A percentile compares a stretch with the other conserved stretches of the same genome.
Evolutionary conservation across 2,888 invertebrate genomes (phyloP).

Genomic region (Aspidiotus destructor): DNA sequence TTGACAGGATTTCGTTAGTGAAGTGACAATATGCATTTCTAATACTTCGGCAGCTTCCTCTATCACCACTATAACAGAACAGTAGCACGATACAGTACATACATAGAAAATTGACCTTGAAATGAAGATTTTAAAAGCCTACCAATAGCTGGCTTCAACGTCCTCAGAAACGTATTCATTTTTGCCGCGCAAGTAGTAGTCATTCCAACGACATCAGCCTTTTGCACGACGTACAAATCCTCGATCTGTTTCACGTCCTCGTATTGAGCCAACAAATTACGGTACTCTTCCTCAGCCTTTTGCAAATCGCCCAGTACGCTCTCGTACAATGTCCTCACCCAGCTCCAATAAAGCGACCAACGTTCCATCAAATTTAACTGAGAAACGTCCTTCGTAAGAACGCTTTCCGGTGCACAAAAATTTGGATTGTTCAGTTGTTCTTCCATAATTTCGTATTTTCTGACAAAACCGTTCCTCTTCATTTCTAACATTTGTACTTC

Average conservation of each 20-base stretch:
- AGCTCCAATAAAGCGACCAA: constrained; percentile 44
- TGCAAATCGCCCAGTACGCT: constrained; percentile 36
- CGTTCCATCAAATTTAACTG: constrained; percentile 34
- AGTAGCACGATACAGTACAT: too few relatives aligned
- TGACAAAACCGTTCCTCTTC: too few relatives aligned
- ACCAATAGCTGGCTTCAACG: constrained; percentile 45
- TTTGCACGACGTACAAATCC: constrained; percentile 44
- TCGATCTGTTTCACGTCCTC: constrained; percentile 49
- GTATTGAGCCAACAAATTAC: constrained; percentile 42
- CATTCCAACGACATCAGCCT: constrained; percentile 54
- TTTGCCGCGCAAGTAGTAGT: constrained; percentile 71
- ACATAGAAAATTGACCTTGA: too few relatives aligned
- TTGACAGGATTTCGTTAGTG: constrained; percentile 60
- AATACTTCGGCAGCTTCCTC: constrained; percentile 85
- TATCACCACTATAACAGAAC: constrained; percentile 46
- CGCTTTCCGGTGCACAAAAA: too few relatives aligned
- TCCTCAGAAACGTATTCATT: constrained; percentile 52
- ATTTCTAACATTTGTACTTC: too few relatives aligned
- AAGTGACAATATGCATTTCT: constrained; percentile 70
- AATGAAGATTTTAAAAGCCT: background rate
- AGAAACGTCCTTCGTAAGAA: too few relatives aligned
- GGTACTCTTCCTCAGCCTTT: constrained; percentile 37
- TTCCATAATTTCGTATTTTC: too few relatives aligned
- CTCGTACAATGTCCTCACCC: constrained; percentile 38
- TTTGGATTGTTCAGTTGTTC: too few relatives aligned